These are phyloP conservation scores for Xerus inauris DNA, from an alignment of 2,113 vertebrate species.

Conservation along the genomic window DNA sequence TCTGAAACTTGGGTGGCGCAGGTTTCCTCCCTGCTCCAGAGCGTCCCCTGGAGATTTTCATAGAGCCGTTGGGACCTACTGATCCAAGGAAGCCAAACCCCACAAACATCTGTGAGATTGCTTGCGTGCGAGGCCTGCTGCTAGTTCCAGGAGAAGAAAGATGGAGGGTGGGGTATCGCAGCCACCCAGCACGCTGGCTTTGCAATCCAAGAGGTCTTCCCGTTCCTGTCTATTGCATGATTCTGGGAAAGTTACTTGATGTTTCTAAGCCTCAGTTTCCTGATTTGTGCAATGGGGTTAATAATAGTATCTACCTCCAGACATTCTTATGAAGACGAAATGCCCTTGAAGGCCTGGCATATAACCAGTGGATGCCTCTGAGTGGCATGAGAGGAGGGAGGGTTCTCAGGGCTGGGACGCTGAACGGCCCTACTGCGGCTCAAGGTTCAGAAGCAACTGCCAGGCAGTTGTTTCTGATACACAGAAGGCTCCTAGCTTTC, in stretches of 20 bases:
- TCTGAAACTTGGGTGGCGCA: background rate
- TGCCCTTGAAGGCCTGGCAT: background rate
- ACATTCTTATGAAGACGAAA: background rate
- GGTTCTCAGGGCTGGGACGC: background rate
- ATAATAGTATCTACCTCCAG: background rate
- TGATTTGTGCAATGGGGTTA: background rate
- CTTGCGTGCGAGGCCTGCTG: background rate
- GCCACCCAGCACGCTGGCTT: background rate
- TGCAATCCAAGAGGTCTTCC: background rate
- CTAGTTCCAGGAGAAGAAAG: background rate
- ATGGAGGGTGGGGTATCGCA: background rate
- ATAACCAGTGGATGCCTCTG: background rate
- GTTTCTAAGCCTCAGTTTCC: constrained; percentile 10
- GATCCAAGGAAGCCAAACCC: background rate
- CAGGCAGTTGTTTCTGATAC: constrained; percentile 52
- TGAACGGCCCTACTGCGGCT: background rate
- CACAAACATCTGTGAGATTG: background rate
- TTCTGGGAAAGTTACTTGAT: background rate
- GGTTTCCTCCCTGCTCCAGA: background rate
- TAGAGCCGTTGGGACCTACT: background rate
- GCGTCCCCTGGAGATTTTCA: background rate
- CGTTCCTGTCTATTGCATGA: background rate
- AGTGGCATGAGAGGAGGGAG: background rate
- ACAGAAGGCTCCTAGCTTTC: background rate
- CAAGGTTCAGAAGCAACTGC: constrained; percentile 15